phyloP scores from a whole-genome alignment of 2,888 invertebrate species.

The Stenotaenia linearis region DNA sequence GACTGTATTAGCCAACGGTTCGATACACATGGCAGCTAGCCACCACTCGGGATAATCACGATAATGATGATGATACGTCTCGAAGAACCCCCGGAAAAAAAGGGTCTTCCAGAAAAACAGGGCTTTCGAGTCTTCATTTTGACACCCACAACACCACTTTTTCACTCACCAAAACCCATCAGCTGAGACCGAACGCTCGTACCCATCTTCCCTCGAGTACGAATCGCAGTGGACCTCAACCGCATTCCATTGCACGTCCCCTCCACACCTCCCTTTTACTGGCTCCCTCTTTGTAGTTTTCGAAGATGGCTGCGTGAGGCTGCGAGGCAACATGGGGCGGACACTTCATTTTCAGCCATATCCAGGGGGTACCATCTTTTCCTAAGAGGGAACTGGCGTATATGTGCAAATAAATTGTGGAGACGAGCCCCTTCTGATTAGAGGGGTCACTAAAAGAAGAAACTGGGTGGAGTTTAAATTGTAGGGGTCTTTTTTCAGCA shows the following conservation, averaged over 20 bases:
- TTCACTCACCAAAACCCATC: slow-evolving; percentile 10
- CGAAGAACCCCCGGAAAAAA: not conserved
- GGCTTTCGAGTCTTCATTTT: not conserved
- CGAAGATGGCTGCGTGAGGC: slow-evolving; percentile 14
- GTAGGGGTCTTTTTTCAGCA: not conserved
- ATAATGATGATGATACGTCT: slow-evolving; percentile 8
- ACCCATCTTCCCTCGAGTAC: slow-evolving; percentile 10
- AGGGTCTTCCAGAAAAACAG: not conserved
- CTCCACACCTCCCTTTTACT: not conserved
- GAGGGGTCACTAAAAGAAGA: slow-evolving; percentile 21
- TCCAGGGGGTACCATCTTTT: slow-evolving; percentile 5
- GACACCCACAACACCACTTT: slow-evolving; percentile 8
- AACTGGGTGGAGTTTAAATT: slow-evolving; percentile 15
- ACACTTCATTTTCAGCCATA: slow-evolving; percentile 21
- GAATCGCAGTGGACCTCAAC: not conserved
- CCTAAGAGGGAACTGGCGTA: not conserved
- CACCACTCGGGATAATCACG: slow-evolving; percentile 3
- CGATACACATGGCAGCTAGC: slow-evolving; percentile 17
- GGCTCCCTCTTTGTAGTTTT: not conserved
- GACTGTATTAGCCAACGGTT: slow-evolving; percentile 20
- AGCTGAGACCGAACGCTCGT: not conserved
- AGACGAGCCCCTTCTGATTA: slow-evolving; percentile 26
- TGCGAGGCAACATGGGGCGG: slow-evolving; percentile 18
- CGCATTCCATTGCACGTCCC: not conserved
- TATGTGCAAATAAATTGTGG: slow-evolving; percentile 21